phyloP scores from a whole-genome alignment of 1,140 invertebrate species.

The Magallana ariakensis region DNA sequence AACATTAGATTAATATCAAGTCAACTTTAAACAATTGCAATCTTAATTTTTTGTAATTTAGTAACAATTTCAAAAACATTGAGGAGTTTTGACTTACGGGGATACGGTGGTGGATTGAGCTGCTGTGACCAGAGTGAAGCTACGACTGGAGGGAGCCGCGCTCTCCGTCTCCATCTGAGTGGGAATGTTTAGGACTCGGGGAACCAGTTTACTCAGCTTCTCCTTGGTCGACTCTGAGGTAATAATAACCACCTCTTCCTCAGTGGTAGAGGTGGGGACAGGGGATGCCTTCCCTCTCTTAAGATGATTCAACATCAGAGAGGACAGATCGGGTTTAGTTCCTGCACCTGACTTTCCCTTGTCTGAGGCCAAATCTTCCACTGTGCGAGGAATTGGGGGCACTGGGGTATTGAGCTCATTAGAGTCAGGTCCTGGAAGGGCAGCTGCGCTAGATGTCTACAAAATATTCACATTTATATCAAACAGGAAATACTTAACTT shows the following conservation, averaged over 20 bases:
- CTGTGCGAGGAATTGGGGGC: conserved; percentile 56
- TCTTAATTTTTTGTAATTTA: no score
- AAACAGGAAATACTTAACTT: not conserved
- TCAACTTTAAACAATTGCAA: no score
- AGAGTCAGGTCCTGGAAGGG: conserved; percentile 68
- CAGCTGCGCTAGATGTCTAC: conserved; percentile 51
- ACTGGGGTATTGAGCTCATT: conserved; percentile 74
- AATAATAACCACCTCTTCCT: conserved; percentile 60
- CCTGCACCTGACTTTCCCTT: not conserved
- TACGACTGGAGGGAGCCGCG: conserved; percentile 12
- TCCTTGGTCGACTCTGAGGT: not conserved
- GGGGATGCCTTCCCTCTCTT: conserved; percentile 39
- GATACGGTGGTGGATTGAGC: conserved; percentile 59
- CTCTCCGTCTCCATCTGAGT: not conserved
- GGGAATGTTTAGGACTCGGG: conserved; percentile 9
- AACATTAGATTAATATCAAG: no score
- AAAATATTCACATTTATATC: conserved; percentile 13
- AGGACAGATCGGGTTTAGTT: conserved; percentile 2
- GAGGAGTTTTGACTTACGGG: conserved; percentile 48
- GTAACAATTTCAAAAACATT: no score
- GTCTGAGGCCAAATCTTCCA: conserved; percentile 50
- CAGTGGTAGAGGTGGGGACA: conserved; percentile 66
- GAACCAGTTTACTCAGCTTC: conserved; percentile 34
- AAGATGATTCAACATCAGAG: conserved; percentile 2
- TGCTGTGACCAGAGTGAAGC: conserved; percentile 53